These are phyloP conservation scores for Zaprionus gabonicus DNA, from an alignment of 1,140 invertebrate species.

Conservation along the genomic window DNA sequence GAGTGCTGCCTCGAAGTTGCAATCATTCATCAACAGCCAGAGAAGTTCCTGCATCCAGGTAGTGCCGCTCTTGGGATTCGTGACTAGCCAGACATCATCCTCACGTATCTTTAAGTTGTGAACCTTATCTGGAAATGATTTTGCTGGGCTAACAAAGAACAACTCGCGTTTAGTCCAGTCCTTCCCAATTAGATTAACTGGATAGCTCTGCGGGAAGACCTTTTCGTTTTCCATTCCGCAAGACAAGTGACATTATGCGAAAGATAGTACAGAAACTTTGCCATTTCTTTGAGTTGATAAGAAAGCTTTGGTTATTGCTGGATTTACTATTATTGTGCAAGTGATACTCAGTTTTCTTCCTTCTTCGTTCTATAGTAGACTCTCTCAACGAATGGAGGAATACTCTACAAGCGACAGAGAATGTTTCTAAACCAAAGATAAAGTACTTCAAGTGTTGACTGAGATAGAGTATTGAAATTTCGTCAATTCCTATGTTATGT, in stretches of 20 bases:
- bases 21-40: constrained; percentile 87
- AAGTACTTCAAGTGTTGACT: too few species aligned
- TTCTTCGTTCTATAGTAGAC: too few species aligned
- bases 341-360: too few species aligned
- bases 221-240: too few species aligned
- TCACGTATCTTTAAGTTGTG: constrained; percentile 85
- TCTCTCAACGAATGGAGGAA: too few species aligned
- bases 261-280: too few species aligned
- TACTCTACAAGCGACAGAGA: too few species aligned
- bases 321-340: too few species aligned
- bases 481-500: too few species aligned
- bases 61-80: constrained; percentile 85
- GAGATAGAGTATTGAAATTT: too few species aligned
- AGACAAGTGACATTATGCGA: too few species aligned
- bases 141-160: neutral
- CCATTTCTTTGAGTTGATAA: neutral
- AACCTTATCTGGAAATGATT: constrained; percentile 81
- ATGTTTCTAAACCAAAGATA: too few species aligned
- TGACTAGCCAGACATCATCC: constrained; percentile 86
- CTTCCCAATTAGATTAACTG: constrained; percentile 50
- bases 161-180: constrained; percentile 50
- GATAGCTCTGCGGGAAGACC: constrained; percentile 58
- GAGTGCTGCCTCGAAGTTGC: constrained; percentile 85
- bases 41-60: constrained; percentile 89
- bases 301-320: neutral